Evolutionary conservation across 1,140 invertebrate genomes (phyloP), one percentile per base, ranked within the genome.

Genomic region (Drosophila ficusphila): DNA sequence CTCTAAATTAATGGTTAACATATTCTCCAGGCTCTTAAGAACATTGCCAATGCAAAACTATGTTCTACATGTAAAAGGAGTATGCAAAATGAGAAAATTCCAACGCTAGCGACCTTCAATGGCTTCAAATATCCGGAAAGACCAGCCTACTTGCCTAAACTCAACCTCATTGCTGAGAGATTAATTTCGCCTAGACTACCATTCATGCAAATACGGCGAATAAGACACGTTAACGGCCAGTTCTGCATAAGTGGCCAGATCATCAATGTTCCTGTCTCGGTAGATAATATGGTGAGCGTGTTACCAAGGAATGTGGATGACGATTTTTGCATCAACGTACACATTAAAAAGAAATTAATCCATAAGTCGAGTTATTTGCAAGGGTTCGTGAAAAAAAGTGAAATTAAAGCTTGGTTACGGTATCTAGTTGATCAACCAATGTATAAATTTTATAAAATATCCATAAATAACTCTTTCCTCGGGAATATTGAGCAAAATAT

Each of bases 321-420:
- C 33, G 33, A 36, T 36, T 36, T 36, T 36, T 36, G 33, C 33
- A 36, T 36, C 33, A 36, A n/a, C n/a, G n/a, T n/a, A n/a, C n/a
- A n/a, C n/a, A n/a, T n/a, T n/a, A n/a, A n/a, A n/a, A n/a, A n/a
- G n/a, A n/a, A 36, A 23, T 23, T 36, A 36, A 36, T 36, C 33
- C 33, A 36, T 14, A 36, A 36, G 33, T 36, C 33, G 12, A 36
- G 33, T 14, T 36, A 36, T 36, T 36, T 16, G 12, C 34, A 36
- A 36, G 4, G 6, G 12, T 36, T 36, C 34, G n/a, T 16, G 12
- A 36, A 36, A 16, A 36, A 36, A 36, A 36, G 33, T 36, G 34
- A 36, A 12, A 36, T 36, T 36, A 16, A 12, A 16, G 6, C 34
- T 36, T 36, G 34, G n/a, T 36, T 36, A n/a, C n/a, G n/a, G n/a